Conservation (phyloP, 1,140 invertebrate genomes). For the Drosophila nikananu region DNA sequence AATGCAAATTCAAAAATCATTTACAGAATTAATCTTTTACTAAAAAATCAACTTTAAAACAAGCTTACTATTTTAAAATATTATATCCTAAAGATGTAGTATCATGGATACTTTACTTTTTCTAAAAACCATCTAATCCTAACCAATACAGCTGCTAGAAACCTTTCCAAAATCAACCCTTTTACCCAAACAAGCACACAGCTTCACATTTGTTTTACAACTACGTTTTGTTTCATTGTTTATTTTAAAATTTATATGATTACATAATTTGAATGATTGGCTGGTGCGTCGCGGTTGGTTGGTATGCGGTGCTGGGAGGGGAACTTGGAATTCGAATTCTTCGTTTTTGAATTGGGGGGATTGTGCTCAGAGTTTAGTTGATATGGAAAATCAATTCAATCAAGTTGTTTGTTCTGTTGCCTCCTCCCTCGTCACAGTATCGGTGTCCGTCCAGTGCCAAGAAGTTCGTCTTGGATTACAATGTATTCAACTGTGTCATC, state of each 20-base stretch:
- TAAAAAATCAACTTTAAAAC: too few relatives aligned
- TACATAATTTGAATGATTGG: constrained; percentile 68
- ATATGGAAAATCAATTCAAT: constrained; percentile 31
- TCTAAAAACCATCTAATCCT: too few relatives aligned
- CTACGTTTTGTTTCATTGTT: constrained; percentile 56
- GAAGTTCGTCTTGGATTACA: constrained; percentile 36
- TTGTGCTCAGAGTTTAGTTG: constrained; percentile 3
- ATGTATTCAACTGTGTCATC: constrained; percentile 47
- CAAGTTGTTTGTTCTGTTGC: constrained; percentile 18
- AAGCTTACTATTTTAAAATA: neutral
- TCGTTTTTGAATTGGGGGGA: neutral
- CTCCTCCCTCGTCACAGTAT: constrained; percentile 18
- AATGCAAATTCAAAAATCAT: too few relatives aligned
- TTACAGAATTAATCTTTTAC: too few relatives aligned
- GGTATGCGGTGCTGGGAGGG: constrained; percentile 25
- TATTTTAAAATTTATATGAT: constrained; percentile 72
- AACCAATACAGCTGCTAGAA: too few relatives aligned
- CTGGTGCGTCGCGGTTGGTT: constrained; percentile 15
- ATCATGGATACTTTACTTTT: too few relatives aligned
- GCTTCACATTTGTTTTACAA: constrained; percentile 51
- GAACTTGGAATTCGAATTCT: constrained; percentile 7
- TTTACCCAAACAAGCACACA: neutral
- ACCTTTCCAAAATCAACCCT: neutral
- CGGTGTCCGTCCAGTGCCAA: neutral
- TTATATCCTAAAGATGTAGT: too few relatives aligned